Evolutionary conservation across 1,140 invertebrate genomes (phyloP).

Genomic region (Nasonia longicornis): DNA sequence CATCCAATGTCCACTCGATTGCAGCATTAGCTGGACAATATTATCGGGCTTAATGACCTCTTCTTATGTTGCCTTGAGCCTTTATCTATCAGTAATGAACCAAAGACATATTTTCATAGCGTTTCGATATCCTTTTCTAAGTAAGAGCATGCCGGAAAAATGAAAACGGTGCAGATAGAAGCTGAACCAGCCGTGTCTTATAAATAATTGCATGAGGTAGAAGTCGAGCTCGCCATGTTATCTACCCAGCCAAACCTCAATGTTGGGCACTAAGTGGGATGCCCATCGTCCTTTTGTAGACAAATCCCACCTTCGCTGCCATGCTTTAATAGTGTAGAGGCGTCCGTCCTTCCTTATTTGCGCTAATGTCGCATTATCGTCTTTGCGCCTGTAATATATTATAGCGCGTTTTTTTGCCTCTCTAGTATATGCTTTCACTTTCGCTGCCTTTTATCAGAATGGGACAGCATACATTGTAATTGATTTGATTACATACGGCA

Average conservation of each 20-base stretch:
- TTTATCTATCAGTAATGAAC: background rate
- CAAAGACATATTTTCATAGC: background rate
- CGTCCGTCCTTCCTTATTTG: background rate
- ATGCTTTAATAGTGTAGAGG: background rate
- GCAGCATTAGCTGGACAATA: background rate
- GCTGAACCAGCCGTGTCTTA: background rate
- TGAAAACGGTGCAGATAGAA: background rate
- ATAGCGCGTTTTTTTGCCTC: too few species aligned
- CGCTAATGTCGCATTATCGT: background rate
- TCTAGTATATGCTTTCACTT: too few species aligned
- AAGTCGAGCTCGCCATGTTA: background rate
- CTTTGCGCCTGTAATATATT: background rate
- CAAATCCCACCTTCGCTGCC: too few species aligned
- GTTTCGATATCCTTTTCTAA: background rate
- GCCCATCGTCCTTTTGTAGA: background rate
- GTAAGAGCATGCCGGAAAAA: background rate
- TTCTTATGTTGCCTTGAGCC: background rate
- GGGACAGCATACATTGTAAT: too few species aligned
- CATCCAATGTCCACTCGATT: background rate
- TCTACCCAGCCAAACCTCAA: background rate
- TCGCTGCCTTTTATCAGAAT: too few species aligned
- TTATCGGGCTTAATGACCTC: background rate
- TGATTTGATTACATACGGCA: too few species aligned
- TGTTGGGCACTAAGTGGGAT: background rate
- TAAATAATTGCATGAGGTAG: background rate